Base-by-base conservation (phyloP, 1,140 invertebrate genomes). In the Solenopsis fugax region DNA sequence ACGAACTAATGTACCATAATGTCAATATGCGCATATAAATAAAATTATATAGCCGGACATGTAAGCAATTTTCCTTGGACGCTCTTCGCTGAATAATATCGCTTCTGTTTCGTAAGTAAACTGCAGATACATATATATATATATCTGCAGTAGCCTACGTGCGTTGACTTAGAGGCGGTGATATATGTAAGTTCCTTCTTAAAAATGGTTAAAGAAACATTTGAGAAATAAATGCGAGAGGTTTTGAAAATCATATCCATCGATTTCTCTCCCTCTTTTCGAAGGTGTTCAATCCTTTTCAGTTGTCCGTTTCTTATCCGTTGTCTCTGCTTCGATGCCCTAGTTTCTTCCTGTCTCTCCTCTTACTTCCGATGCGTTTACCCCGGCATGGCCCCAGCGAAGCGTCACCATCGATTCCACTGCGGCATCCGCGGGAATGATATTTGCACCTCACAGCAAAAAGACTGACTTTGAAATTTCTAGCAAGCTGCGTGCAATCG, bases 401-500 rank as follows among this genome's bases (percentile, higher is more conserved):
- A 69, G 62, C 34, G 29, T 80, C 34, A 48, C 77, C 64, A 81
- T 69, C 64, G 77, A 81, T 81, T 81, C 10, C 77, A 54, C 64
- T 81, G 77, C 77, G 77, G 64, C 21, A 71, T 48, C 62, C 58
- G 13, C 9, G 9, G 64, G 34, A 81, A 71, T 50, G 21, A 62
- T 41, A 37, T 67, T 80, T 80, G 62, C n/a, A 80, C 64, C 29
- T 65, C 4, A n/a, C 48, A 41, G 16, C 10, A 41, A 80, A 4
- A n/a, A 21, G 21, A 18, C 4, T 56, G 37, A 41, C 75, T 77
- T 62, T 62, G 41, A 77, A 62, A 45, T 77, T 77, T 45, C 37
- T 6, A 60, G 24, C 21, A 62, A 60, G 6, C 9, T n/a, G 34
- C 34, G 54, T 16, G 65, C 41, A 13, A 48, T 24, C 16, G 21